Percentiles rank a stretch among this genome's conserved stretches.
phyloP scores from a whole-genome alignment of 2,113 vertebrate species.

The Bombycilla garrulus region DNA sequence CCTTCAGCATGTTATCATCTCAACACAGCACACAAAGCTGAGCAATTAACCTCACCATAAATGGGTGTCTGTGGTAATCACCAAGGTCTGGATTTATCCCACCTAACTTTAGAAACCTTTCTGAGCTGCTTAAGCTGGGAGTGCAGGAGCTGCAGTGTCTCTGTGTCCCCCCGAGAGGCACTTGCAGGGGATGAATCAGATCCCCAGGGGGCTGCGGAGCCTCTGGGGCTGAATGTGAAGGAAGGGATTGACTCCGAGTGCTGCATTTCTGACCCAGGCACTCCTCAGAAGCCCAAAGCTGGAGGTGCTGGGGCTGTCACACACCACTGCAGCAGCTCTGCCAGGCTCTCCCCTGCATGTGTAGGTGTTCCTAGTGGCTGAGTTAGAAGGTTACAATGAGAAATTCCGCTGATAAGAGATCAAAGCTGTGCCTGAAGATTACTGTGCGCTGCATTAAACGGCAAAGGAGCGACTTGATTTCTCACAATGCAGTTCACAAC shows the following conservation, averaged over 20 bases:
- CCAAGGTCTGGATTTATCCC: constrained; percentile 32
- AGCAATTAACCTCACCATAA: constrained; percentile 7
- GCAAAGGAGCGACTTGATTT: constrained; percentile 1
- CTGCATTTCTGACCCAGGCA: neutral
- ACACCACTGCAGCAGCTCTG: neutral
- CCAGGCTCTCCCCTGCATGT: neutral
- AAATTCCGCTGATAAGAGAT: constrained; percentile 39
- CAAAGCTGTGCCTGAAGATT: constrained; percentile 11
- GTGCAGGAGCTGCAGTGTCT: neutral
- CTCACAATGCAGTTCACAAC: neutral
- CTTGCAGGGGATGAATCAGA: neutral
- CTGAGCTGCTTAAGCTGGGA: constrained; percentile 40
- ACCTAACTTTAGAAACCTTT: constrained; percentile 56
- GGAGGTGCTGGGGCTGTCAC: neutral
- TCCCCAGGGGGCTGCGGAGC: neutral
- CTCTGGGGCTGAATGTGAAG: neutral
- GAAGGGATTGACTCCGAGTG: neutral
- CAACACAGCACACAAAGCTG: neutral
- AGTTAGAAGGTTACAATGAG: neutral
- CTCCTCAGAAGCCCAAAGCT: neutral
- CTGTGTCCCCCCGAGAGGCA: neutral
- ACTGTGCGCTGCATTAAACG: neutral
- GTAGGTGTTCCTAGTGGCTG: neutral
- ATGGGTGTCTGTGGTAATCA: constrained; percentile 5
- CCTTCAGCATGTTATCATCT: neutral